These are phyloP conservation scores for Perodicticus potto DNA, from an alignment of 2,797 vertebrate genomes.

Conservation along the genomic window DNA sequence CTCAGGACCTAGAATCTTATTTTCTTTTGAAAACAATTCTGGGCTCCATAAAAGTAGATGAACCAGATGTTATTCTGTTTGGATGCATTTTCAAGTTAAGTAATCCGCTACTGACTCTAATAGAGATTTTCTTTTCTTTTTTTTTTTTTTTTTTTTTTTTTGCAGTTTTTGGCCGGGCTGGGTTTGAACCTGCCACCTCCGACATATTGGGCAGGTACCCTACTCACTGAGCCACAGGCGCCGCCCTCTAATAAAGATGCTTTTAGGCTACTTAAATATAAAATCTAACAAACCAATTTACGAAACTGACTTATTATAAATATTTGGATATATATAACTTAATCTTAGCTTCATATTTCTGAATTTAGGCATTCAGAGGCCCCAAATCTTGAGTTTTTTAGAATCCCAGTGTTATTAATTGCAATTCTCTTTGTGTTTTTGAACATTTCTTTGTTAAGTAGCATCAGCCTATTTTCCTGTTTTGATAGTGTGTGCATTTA, in stretches of 20 bases:
- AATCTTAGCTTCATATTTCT: constrained; percentile 56
- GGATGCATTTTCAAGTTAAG: constrained; percentile 76
- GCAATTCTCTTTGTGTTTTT: constrained; percentile 54
- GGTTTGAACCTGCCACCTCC: too few species aligned
- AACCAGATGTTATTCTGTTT: constrained; percentile 85
- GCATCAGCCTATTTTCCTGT: neutral
- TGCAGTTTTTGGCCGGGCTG: too few species aligned
- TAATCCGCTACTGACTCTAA: constrained; percentile 75
- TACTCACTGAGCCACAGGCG: too few species aligned
- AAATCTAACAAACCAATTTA: constrained; percentile 65
- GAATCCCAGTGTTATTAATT: constrained; percentile 41
- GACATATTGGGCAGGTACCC: too few species aligned
- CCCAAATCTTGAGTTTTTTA: constrained; percentile 32
- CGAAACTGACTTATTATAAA: constrained; percentile 70
- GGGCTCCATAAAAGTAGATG: constrained; percentile 81
- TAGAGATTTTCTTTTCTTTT: neutral
- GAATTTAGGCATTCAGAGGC: constrained; percentile 21
- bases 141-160: too few species aligned
- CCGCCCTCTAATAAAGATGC: constrained; percentile 10
- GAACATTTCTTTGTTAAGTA: constrained; percentile 17
- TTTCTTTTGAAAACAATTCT: constrained; percentile 75
- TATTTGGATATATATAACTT: constrained; percentile 67
- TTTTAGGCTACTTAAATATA: constrained; percentile 73
- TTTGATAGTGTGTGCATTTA: neutral
- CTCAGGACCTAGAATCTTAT: constrained; percentile 74